Evolutionary conservation across 1,140 invertebrate genomes (phyloP).

Genomic region (Myzus persicae): DNA sequence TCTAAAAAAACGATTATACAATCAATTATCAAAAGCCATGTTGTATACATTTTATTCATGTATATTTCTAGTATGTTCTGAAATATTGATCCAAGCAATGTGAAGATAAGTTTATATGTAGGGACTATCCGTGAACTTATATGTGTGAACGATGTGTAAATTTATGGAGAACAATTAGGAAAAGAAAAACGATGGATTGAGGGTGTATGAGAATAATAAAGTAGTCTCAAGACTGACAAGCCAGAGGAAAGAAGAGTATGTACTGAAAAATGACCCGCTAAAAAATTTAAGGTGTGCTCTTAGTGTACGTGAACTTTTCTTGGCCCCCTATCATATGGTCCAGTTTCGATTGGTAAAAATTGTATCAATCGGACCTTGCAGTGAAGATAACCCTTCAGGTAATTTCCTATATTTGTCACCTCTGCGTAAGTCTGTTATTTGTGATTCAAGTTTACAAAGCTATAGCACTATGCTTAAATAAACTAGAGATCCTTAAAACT

Average conservation of each 20-base stretch:
- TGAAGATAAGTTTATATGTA: not conserved
- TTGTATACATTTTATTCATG: not conserved
- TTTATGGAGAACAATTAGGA: conserved; percentile 40
- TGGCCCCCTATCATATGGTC: not conserved
- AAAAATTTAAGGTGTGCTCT: conserved; percentile 42
- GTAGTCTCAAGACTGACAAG: conserved; percentile 23
- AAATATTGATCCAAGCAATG: not conserved
- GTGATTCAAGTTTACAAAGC: not conserved
- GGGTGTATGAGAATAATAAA: conserved; percentile 34
- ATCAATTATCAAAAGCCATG: not conserved
- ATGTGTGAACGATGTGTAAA: not conserved
- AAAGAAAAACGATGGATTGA: not conserved
- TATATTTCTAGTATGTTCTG: not conserved
- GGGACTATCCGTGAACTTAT: not conserved
- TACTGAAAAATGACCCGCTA: conserved; percentile 42
- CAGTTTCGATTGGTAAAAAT: not conserved
- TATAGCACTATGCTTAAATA: not conserved
- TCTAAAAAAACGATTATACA: too few species aligned
- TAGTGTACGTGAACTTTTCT: not conserved
- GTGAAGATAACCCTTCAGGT: not conserved
- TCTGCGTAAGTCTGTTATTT: not conserved
- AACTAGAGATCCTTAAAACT: not conserved
- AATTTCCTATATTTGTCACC: not conserved
- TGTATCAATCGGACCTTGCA: not conserved
- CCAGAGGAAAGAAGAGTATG: not conserved